Percentiles rank a stretch among this genome's conserved stretches.
phyloP scores from a whole-genome alignment of 2,888 invertebrate species.

The Lochmaea crataegi region DNA sequence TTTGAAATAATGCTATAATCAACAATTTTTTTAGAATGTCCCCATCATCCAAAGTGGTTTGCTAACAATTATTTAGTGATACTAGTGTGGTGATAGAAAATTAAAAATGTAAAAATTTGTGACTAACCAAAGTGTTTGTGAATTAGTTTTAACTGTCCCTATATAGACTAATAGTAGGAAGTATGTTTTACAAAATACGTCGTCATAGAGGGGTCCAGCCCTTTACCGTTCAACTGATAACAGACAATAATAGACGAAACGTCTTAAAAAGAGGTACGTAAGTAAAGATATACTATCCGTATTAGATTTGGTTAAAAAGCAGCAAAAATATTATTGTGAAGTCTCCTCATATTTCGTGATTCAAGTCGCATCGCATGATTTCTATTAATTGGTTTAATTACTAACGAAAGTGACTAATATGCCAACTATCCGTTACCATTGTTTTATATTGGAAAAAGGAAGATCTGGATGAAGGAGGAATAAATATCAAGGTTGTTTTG shows the following conservation, averaged over 20 bases:
- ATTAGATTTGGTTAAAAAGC: neutral
- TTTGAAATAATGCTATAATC: conserved; percentile 8
- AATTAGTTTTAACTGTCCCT: conserved; percentile 8
- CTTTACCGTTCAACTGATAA: conserved; percentile 38
- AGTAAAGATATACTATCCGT: conserved; percentile 16
- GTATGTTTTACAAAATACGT: conserved; percentile 19
- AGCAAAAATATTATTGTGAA: neutral
- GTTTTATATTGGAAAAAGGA: too few species aligned
- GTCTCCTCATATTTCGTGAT: neutral
- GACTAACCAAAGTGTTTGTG: conserved; percentile 19
- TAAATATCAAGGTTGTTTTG: too few species aligned
- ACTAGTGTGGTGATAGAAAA: conserved; percentile 12
- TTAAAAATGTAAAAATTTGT: conserved; percentile 10
- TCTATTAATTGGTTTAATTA: neutral
- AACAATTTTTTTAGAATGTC: conserved; percentile 5
- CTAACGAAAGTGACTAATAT: conserved; percentile 1
- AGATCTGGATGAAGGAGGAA: too few species aligned
- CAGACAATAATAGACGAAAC: conserved; percentile 44
- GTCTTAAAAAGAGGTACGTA: conserved; percentile 44
- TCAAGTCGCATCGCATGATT: conserved; percentile 13
- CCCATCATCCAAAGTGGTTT: neutral
- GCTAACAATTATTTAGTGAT: neutral
- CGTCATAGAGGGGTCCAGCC: conserved; percentile 37
- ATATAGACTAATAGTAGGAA: conserved; percentile 24
- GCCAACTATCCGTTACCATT: conserved; percentile 1